A percentile compares a stretch with the other conserved stretches of the same genome.
These are phyloP conservation scores for Ceyx melanurus DNA, from an alignment of 2,113 vertebrate species.

Conservation along the genomic window DNA sequence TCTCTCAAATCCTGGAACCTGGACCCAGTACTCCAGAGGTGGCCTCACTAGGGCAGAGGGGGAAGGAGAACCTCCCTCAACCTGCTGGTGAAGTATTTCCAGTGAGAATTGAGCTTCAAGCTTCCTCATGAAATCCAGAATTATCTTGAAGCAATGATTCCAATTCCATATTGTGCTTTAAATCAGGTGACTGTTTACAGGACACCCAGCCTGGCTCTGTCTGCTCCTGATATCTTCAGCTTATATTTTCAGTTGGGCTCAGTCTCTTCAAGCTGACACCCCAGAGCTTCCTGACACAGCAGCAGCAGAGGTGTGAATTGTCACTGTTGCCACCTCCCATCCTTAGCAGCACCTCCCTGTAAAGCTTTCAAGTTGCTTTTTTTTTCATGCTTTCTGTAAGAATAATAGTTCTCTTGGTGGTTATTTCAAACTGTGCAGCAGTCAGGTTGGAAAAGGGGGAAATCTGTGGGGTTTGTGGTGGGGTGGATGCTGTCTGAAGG, in stretches of 20 bases:
- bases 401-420: rapidly evolving
- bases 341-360: neutral
- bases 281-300: neutral
- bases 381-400: neutral
- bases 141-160: neutral
- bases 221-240: neutral
- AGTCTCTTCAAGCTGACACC: neutral
- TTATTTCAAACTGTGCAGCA: neutral
- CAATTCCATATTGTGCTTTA: rapidly evolving
- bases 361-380: neutral
- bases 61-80: too few relatives aligned
- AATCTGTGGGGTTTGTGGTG: neutral
- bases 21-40: too few relatives aligned
- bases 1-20: too few relatives aligned
- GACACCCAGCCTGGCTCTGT: neutral
- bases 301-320: neutral
- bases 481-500: neutral
- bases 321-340: rapidly evolving
- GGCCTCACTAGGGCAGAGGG: neutral
- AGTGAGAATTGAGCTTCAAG: neutral
- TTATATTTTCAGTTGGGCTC: neutral
- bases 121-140: rapidly evolving
- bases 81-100: neutral
- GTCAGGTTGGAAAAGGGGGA: rapidly evolving
- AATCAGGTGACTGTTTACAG: neutral